phyloP scores from a whole-genome alignment of 1,140 invertebrate species.

The Drosophila pectinifera region DNA sequence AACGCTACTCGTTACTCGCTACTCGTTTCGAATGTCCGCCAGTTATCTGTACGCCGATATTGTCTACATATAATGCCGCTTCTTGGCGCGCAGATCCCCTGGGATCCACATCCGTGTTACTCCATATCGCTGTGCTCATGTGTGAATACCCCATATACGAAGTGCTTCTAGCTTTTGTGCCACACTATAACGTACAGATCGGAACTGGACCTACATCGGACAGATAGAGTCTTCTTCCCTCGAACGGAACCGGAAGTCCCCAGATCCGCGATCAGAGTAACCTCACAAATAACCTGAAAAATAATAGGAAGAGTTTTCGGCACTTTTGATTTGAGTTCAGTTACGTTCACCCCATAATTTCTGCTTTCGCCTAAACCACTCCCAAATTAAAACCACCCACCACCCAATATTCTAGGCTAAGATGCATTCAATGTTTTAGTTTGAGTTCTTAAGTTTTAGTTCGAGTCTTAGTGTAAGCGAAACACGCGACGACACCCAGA shows the following conservation, averaged over 20 bases:
- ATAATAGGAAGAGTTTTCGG: constrained; percentile 25
- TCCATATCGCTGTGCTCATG: constrained; percentile 37
- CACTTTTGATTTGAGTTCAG: constrained; percentile 32
- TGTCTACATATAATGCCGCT: constrained; percentile 24
- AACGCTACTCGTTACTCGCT: constrained; percentile 14
- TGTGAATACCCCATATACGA: constrained; percentile 33
- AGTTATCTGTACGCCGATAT: constrained; percentile 35
- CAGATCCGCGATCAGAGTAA: constrained; percentile 16
- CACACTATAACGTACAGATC: constrained; percentile 10
- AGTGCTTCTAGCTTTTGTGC: constrained; percentile 41
- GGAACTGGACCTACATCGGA: constrained; percentile 26
- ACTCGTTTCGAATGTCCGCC: constrained; percentile 44
- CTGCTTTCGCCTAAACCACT: constrained; percentile 26
- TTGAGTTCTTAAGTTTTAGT: constrained; percentile 29
- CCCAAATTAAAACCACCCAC: not conserved
- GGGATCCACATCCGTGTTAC: constrained; percentile 31
- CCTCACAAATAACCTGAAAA: not conserved
- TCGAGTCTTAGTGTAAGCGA: constrained; percentile 25
- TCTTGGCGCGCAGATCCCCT: constrained; percentile 25
- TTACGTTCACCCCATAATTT: constrained; percentile 31
- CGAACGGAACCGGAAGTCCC: constrained; percentile 31
- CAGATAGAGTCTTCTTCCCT: constrained; percentile 38
- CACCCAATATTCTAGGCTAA: constrained; percentile 17
- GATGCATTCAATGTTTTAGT: constrained; percentile 43
- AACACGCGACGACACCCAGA: constrained; percentile 45